phyloP scores from a whole-genome alignment of 2,888 invertebrate species.

The Eueremaeus valkanovi region DNA sequence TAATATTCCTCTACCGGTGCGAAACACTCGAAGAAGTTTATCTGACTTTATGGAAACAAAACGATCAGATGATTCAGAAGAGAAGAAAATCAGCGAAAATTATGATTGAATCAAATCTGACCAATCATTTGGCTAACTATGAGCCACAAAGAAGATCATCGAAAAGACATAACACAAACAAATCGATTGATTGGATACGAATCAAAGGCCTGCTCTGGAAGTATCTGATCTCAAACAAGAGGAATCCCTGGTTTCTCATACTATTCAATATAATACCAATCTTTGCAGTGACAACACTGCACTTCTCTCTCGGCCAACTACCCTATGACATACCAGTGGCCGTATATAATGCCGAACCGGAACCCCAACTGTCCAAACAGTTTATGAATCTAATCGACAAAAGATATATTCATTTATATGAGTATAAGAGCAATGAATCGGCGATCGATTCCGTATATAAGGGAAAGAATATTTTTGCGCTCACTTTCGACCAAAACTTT shows the following conservation, averaged over 20 bases:
- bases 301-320: neutral
- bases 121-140: no score
- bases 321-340: constrained; percentile 23
- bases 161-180: no score
- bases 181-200: neutral
- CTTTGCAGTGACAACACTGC: neutral
- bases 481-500: constrained; percentile 83
- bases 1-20: constrained; percentile 4
- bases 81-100: no score
- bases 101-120: no score
- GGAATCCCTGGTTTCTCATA: constrained; percentile 48
- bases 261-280: neutral
- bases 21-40: constrained; percentile 34
- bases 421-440: constrained; percentile 54
- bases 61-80: no score
- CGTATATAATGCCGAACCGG: neutral
- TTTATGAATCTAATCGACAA: constrained; percentile 5
- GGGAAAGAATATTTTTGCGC: constrained; percentile 80
- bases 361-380: neutral
- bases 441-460: constrained; percentile 67
- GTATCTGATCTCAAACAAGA: constrained; percentile 50
- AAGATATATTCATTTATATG: neutral
- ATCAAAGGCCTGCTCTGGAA: constrained; percentile 49
- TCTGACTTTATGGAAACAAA: no score
- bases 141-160: no score